phyloP scores from a whole-genome alignment of 2,113 vertebrate genomes.

The Coreoperca whiteheadi region DNA sequence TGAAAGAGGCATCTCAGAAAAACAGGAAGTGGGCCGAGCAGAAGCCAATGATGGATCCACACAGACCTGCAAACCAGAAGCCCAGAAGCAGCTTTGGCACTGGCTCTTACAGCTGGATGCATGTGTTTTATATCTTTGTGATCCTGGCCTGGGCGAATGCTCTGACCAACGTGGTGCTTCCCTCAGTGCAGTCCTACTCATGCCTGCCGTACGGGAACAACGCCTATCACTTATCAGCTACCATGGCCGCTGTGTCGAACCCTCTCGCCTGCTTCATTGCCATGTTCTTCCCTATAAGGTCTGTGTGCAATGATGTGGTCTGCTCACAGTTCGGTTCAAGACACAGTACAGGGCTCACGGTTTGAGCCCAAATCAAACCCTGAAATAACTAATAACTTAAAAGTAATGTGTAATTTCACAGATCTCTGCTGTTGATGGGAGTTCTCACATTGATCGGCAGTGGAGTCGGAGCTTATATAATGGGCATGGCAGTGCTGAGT shows the following conservation, averaged over 20 bases:
- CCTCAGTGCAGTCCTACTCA: constrained; percentile 88
- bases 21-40: constrained; percentile 57
- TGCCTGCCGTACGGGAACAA: constrained; percentile 87
- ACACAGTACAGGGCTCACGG: neutral
- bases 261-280: constrained; percentile 87
- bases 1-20: constrained; percentile 4
- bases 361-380: neutral
- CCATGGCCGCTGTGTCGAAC: constrained; percentile 85
- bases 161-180: constrained; percentile 86
- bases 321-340: neutral
- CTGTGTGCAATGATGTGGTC: constrained; percentile 7
- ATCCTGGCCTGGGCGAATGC: constrained; percentile 85
- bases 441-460: constrained; percentile 73
- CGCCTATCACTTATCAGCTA: constrained; percentile 84
- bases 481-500: constrained; percentile 82
- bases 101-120: constrained; percentile 70
- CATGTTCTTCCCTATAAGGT: constrained; percentile 85
- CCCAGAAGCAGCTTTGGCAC: constrained; percentile 67
- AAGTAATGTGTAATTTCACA: constrained; percentile 35
- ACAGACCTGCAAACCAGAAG: neutral
- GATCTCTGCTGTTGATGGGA: constrained; percentile 83
- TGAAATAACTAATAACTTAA: neutral
- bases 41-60: constrained; percentile 72
- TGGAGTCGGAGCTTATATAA: constrained; percentile 78
- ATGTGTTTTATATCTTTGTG: constrained; percentile 83